These are phyloP conservation scores for Temnothorax nylanderi DNA, from an alignment of 1,140 invertebrate genomes.

Conservation along the genomic window DNA sequence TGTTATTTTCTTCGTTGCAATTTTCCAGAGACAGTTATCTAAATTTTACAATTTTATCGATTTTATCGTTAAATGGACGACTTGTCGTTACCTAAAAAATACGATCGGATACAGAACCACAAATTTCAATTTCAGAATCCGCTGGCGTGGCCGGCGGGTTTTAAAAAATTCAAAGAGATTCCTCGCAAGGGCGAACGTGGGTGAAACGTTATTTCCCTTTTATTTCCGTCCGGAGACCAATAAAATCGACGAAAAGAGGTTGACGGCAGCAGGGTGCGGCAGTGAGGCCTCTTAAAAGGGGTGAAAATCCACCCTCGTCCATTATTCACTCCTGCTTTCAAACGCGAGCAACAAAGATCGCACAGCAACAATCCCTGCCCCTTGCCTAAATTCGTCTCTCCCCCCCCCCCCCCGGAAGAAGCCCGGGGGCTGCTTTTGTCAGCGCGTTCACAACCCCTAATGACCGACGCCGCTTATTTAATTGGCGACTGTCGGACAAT, in stretches of 20 bases:
- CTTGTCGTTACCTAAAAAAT: not conserved
- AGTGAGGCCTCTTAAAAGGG: conserved; percentile 49
- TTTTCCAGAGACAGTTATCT: not conserved
- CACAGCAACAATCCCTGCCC: conserved; percentile 62
- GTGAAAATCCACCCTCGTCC: conserved; percentile 62
- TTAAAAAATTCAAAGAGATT: conserved; percentile 68
- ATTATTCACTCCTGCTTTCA: conserved; percentile 55
- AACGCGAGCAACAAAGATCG: conserved; percentile 63
- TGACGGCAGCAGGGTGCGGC: not conserved
- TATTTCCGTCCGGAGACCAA: conserved; percentile 67
- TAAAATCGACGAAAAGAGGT: conserved; percentile 62
- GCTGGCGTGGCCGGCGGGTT: not conserved
- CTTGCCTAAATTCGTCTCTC: conserved; percentile 31
- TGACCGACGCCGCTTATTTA: conserved; percentile 69
- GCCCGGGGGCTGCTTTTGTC: conserved; percentile 30
- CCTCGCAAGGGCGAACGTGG: conserved; percentile 11
- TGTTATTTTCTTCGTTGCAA: not conserved
- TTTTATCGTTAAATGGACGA: not conserved
- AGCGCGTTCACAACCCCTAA: conserved; percentile 59
- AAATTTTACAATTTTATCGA: not conserved
- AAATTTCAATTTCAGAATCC: conserved; percentile 51
- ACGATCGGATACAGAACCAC: not conserved
- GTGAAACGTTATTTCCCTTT: conserved; percentile 71
- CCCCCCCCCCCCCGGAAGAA: not conserved
- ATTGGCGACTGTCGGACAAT: conserved; percentile 58